Evolutionary conservation across 2,888 invertebrate species (phyloP), one percentile per base, ranked within the genome.

Genomic region (Aplocera efformata): DNA sequence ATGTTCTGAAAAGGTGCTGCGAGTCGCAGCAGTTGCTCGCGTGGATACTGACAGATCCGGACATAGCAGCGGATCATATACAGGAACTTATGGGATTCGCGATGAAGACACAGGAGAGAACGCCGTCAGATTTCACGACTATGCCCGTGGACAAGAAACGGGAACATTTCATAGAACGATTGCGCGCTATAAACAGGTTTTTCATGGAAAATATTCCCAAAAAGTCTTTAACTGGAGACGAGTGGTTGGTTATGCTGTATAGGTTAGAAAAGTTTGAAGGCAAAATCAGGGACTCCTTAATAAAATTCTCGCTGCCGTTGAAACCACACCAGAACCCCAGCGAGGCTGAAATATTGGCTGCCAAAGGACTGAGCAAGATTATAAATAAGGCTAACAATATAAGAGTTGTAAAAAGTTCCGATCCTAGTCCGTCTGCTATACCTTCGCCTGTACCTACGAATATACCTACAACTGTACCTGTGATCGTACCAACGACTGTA

Each of bases 331-430:
- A 50, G 3, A 62, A 49, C n/a, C 73, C 74, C 0, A 84, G 81
- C 42, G 88, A 88, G 57, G 88, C 86, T 0, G 88, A 88, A 58
- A 80, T 88, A 0, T 23, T 88, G 32, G 88, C 81, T 0, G 88
- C 83, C 0, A 88, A 79, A 50, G 85, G 85, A 0, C 56, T 89
- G 0, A 84, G 86, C 36, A 88, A 86, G 44, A 81, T 89, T 0
- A 88, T 89, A 24, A 78, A 75, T 0, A 80, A 82, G 50, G 72
- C 80, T 0, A 84, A 73, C 0, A 84, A 72, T 26, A 53, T 65
- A 0, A 56, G 60, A 1, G 58, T 59, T 0, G 65, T 63, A 0
- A 77, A 73, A 28, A 78, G 75, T 48, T 43, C 59, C 0, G 75
- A 60, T 8, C 56, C 62, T 0, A n/a, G n/a, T n/a, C n/a, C n/a